Evolutionary conservation across 2,797 vertebrate species (phyloP).

Genomic region (Enteromius treurensis): DNA sequence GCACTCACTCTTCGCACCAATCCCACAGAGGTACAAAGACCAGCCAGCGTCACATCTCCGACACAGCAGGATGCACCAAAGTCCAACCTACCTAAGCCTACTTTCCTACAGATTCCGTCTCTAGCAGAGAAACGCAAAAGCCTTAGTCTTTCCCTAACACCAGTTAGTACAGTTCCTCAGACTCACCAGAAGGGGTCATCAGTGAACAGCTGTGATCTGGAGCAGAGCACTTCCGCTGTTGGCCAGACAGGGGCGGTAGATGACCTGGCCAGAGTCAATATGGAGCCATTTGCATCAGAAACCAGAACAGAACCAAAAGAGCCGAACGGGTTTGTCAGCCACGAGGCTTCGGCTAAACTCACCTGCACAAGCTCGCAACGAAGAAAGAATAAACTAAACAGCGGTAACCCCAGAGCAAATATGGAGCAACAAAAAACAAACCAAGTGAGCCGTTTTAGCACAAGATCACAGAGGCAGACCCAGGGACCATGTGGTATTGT

Average conservation of each 20-base stretch:
- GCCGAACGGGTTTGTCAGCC: conserved; percentile 18
- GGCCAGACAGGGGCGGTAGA: conserved; percentile 50
- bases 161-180: conserved; percentile 53
- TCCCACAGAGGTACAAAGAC: conserved; percentile 49
- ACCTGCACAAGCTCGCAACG: conserved; percentile 41
- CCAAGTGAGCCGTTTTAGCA: conserved; percentile 13
- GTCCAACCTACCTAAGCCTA: conserved; percentile 57
- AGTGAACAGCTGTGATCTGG: conserved; percentile 15
- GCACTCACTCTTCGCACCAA: conserved; percentile 57
- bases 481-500: conserved; percentile 6
- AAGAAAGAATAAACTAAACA: conserved; percentile 42
- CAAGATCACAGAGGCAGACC: neutral
- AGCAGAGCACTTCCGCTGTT: conserved; percentile 9
- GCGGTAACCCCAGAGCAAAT: conserved; percentile 23
- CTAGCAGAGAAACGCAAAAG: conserved; percentile 75
- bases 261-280: conserved; percentile 15
- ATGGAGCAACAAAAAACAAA: conserved; percentile 16
- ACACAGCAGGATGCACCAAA: conserved; percentile 36
- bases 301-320: conserved; percentile 32
- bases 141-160: conserved; percentile 74
- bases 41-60: neutral
- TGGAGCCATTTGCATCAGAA: neutral
- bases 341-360: conserved; percentile 31
- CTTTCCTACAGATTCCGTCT: conserved; percentile 67
- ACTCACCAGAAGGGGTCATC: conserved; percentile 36